Base-by-base conservation (phyloP, 2,888 invertebrate genomes). In the Pasiphila rectangulata region DNA sequence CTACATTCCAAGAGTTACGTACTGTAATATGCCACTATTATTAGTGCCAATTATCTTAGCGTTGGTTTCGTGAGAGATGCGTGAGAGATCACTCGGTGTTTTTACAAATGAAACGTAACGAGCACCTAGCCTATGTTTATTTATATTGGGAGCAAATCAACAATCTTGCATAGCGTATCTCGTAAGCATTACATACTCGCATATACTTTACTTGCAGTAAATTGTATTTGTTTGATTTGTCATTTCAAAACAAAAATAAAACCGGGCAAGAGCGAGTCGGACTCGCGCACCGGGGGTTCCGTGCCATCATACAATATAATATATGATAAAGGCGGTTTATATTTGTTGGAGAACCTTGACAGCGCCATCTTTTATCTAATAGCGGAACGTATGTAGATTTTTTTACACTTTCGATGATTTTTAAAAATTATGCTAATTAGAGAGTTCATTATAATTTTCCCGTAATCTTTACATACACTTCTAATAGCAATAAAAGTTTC, bases 11-110 rank as follows among this genome's bases (percentile, higher is more conserved):
- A 29, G 10, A 32, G 17, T 19, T 39, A 49, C 43, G 40, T 44
- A 37, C 36, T 23, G 19, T 21, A 37, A 25, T 7, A 32, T 25
- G 19, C 34, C 16, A 36, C 29, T 45, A 25, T 41, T 41, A 49
- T 44, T 30, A 44, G 25, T 34, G 36, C 29, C 35, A 43, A 32
- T 57, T 56, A 54, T 51, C 44, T 45, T 44, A 34, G 43, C 29
- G 20, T 27, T 42, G 25, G 51, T 62, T 62, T 59, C 59, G 63
- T 61, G 61, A 47, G 51, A 57, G 46, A 50, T 54, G 57, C 52
- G 43, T 34, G 38, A 48, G 48, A 59, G 50, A 51, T 48, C 46
- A 55, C 36, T 44, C 10, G 4, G 9, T 40, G 52, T 55, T 57
- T 62, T 57, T 46, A 47, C 25, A 16, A 53, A 52, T 52, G 46